Evolutionary conservation across 2,797 vertebrate species (phyloP), one percentile per base, ranked within the genome.

Genomic region (Cirrhinus mrigala): DNA sequence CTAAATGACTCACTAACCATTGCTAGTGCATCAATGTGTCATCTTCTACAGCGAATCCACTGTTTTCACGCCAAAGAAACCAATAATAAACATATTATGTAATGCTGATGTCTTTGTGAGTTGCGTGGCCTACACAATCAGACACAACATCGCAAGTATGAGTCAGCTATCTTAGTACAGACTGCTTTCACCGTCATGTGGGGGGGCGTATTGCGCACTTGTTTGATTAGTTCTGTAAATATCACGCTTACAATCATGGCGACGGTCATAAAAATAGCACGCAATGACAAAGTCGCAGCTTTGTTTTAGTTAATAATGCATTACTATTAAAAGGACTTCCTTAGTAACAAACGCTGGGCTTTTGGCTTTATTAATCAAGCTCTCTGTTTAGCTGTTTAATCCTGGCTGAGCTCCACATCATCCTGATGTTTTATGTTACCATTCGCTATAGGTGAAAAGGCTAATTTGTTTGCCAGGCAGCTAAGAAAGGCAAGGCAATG

Each of bases 401-500:
- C 15, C 46, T 46, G 14, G 4, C 5, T 20, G 7, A 71, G 37
- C 11, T 62, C 4, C 54, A 64, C 40, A 44, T 83, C 80, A 83
- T 37, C 56, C 69, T 33, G 50, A 77, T 22, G 29, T 81, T 86
- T 88, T 52, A 69, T 85, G 33, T 37, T 81, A 84, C 73, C 68
- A 37, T 60, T 40, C 70, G 54, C 6, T 62, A 83, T 74, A 77
- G 70, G 74, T 18, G 33, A 46, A 46, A 60, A 71, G 10, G n/a
- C 37, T 62, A 29, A n/a, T 74, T 74, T 48, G n/a, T 56, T 58
- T 82, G n/a, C 10, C 22, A 44, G 22, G 52, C 37, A 81, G 80
- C 29, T 56, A 10, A 40, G 50, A 71, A 58, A 74, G 44, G 68
- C 2, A 58, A 74, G 44, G 68, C 2, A 50, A 48, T 18, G 4